A percentile compares a stretch with the other conserved stretches of the same genome.
Evolutionary conservation across 1,140 invertebrate species (phyloP).

Genomic region (Brachionus calyciflorus): DNA sequence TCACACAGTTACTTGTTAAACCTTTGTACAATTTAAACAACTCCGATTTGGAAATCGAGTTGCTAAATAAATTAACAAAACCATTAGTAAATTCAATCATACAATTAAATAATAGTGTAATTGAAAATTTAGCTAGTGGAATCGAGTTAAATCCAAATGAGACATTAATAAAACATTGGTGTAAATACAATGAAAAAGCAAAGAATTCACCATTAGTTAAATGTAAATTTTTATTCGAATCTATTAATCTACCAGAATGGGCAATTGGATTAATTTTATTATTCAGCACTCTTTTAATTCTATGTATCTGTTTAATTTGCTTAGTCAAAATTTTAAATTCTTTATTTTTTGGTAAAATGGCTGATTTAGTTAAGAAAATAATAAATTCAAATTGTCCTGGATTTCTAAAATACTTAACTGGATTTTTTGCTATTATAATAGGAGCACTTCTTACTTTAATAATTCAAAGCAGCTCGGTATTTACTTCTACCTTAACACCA

Average conservation of each 20-base stretch:
- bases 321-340: conserved; percentile 66
- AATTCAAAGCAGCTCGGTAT: conserved; percentile 68
- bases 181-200: conserved; percentile 13
- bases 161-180: conserved; percentile 29
- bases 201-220: not conserved
- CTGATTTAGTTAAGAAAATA: conserved; percentile 62
- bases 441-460: conserved; percentile 66
- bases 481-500: conserved; percentile 68
- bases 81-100: conserved; percentile 63
- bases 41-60: conserved; percentile 51
- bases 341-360: conserved; percentile 62
- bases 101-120: conserved; percentile 53
- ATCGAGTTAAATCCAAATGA: not conserved
- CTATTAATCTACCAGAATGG: conserved; percentile 56
- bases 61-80: conserved; percentile 63
- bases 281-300: conserved; percentile 61
- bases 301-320: conserved; percentile 64
- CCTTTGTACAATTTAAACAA: conserved; percentile 51
- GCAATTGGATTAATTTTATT: conserved; percentile 62
- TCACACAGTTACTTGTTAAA: not conserved
- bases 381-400: conserved; percentile 65
- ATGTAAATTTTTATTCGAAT: conserved; percentile 36
- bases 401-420: conserved; percentile 60
- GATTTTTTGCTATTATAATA: conserved; percentile 65
- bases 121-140: not conserved